These are phyloP conservation scores for Ophion costatus DNA, from an alignment of 2,888 invertebrate genomes.

Conservation along the genomic window DNA sequence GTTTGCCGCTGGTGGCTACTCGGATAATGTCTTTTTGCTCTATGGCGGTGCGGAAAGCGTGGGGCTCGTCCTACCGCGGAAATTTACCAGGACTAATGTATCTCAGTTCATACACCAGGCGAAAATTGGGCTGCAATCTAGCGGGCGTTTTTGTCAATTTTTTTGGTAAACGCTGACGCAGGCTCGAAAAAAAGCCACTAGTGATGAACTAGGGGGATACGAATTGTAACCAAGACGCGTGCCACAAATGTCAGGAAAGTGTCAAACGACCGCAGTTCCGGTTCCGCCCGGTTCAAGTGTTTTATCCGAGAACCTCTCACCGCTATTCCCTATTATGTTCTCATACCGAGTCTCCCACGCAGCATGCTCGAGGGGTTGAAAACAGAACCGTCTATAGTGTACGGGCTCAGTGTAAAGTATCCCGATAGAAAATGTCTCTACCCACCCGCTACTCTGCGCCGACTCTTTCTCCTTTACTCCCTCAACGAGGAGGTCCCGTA, in stretches of 20 bases:
- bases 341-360: slow-evolving; percentile 43
- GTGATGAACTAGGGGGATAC: not conserved
- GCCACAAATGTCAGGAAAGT: slow-evolving; percentile 72
- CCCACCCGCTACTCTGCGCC: slow-evolving; percentile 7
- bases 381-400: slow-evolving; percentile 6
- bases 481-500: slow-evolving; percentile 56
- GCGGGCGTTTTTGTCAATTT: slow-evolving; percentile 50
- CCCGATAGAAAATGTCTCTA: slow-evolving; percentile 23
- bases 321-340: slow-evolving; percentile 67
- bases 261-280: slow-evolving; percentile 79
- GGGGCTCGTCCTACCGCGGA: slow-evolving; percentile 10
- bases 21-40: slow-evolving; percentile 51
- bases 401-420: slow-evolving; percentile 18
- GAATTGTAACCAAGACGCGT: not conserved
- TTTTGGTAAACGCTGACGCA: not conserved
- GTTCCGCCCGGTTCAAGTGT: slow-evolving; percentile 65
- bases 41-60: slow-evolving; percentile 34
- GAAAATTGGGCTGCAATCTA: slow-evolving; percentile 1
- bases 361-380: slow-evolving; percentile 29
- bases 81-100: slow-evolving; percentile 49
- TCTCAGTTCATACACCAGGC: slow-evolving; percentile 73
- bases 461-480: slow-evolving; percentile 46
- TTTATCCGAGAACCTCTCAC: slow-evolving; percentile 67
- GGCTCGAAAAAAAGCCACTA: not conserved
- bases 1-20: slow-evolving; percentile 63